Percentiles rank a stretch among this genome's conserved stretches.
phyloP scores from a whole-genome alignment of 2,888 invertebrate genomes.

The Eristalis tenax region DNA sequence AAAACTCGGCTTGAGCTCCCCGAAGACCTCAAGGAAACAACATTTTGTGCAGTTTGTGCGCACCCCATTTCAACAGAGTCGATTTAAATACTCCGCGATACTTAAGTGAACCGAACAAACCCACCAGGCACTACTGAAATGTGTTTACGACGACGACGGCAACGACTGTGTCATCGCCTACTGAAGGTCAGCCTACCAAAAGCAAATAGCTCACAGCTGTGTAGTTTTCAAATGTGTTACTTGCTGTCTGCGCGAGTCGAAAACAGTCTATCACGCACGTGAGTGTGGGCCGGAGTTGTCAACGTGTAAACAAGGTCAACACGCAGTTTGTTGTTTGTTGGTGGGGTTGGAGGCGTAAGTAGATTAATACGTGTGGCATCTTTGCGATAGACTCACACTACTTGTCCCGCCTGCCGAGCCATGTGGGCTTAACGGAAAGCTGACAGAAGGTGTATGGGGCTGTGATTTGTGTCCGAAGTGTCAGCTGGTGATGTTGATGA shows the following conservation, averaged over 20 bases:
- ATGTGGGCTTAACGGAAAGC: background rate
- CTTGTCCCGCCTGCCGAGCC: background rate
- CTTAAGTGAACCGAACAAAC: background rate
- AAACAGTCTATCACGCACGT: background rate
- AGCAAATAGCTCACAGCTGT: background rate
- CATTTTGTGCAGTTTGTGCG: background rate
- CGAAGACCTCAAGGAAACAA: background rate
- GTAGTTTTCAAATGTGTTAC: background rate
- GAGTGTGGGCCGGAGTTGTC: constrained; percentile 1
- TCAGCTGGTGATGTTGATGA: no score
- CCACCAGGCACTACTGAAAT: background rate
- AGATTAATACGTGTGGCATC: background rate
- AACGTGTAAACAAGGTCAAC: background rate
- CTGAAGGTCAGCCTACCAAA: background rate
- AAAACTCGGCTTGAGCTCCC: background rate
- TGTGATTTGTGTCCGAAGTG: no score
- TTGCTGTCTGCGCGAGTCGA: background rate
- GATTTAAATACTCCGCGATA: background rate
- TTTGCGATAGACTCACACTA: background rate
- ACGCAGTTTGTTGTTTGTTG: background rate
- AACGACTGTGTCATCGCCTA: background rate
- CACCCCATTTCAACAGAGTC: background rate
- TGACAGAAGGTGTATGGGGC: no score
- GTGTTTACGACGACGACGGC: background rate
- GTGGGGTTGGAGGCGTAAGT: background rate